Base-by-base conservation (phyloP, 1,140 invertebrate species). In the Drosophila baimaii region DNA sequence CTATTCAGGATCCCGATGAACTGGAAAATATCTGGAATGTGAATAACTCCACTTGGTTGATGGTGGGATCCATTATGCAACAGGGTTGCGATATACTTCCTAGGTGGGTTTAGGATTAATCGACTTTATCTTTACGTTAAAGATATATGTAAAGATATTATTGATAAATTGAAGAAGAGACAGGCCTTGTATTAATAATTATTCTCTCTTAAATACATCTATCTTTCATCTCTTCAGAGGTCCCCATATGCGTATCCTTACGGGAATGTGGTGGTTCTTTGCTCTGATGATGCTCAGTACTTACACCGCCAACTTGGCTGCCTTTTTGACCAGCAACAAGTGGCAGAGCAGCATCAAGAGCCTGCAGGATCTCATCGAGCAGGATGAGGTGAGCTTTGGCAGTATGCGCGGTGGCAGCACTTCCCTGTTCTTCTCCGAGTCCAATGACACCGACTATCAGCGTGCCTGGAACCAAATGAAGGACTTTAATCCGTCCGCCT, bases 211-310 rank as follows among this genome's bases (percentile, higher is more conserved):
- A n/a, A 17, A 10, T 17, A 49, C 27, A 12, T 27, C 1, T 15
- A 15, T 5, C 15, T 23, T 5, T 39, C 31, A 3, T 2, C 6
- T 23, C 33, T 47, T 7, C 61, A 97, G 96, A 90, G 96, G 96
- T n/a, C 94, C 96, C 25, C 96, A 96, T 2, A 97, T 97, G 19
- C 93, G 97, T 10, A 95, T 97, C 92, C 94, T 97, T 0, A 95
- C 95, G 1, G 96, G 96, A 1, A 97, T 97, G 93, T 99, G 98
- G 98, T 99, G 97, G 97, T 98, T 99, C 90, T 99, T 99, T 90
- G 96, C 97, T 0, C 93, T 99, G 21, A 99, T 99, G 78, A 97
- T 99, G 93, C 97, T 98, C 23, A 97, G 97, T 5, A 98, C 97
- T 1, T 99, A 99, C 91, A 99, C 98, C 0, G 98, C 98, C 13